These are phyloP conservation scores for Germaria angustata DNA, from an alignment of 2,888 invertebrate genomes.

Conservation along the genomic window DNA sequence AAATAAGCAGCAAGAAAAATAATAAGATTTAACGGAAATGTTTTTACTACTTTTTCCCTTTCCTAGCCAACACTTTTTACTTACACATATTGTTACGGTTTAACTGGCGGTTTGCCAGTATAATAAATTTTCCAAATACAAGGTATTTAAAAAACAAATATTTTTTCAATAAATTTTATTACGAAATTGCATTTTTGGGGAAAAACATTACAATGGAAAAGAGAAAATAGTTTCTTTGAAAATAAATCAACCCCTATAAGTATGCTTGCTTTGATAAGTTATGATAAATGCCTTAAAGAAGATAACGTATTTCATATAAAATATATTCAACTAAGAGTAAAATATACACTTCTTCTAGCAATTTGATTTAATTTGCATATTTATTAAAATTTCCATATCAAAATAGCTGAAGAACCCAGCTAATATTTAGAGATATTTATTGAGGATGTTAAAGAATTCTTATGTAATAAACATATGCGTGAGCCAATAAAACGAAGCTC, in stretches of 20 bases:
- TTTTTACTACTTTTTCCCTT: constrained; percentile 37
- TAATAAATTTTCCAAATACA: constrained; percentile 39
- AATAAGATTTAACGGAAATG: constrained; percentile 22
- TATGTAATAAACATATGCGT: no score
- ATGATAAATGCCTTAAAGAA: background rate
- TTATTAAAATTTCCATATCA: no score
- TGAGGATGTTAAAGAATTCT: no score
- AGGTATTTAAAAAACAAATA: constrained; percentile 54
- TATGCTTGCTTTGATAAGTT: constrained; percentile 5
- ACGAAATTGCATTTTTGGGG: constrained; percentile 11
- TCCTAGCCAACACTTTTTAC: background rate
- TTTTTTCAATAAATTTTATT: constrained; percentile 55
- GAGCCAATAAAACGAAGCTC: no score
- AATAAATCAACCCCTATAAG: constrained; percentile 7
- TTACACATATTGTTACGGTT: background rate
- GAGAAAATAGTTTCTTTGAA: background rate
- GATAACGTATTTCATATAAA: background rate
- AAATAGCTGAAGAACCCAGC: no score
- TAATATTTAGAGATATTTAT: no score
- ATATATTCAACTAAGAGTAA: no score
- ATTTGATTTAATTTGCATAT: no score
- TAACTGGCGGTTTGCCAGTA: constrained; percentile 51
- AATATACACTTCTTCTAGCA: no score
- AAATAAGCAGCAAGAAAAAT: constrained; percentile 6
- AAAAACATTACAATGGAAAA: background rate